Conservation (phyloP, 2,113 vertebrate genomes). For the Semicossyphus pulcher region DNA sequence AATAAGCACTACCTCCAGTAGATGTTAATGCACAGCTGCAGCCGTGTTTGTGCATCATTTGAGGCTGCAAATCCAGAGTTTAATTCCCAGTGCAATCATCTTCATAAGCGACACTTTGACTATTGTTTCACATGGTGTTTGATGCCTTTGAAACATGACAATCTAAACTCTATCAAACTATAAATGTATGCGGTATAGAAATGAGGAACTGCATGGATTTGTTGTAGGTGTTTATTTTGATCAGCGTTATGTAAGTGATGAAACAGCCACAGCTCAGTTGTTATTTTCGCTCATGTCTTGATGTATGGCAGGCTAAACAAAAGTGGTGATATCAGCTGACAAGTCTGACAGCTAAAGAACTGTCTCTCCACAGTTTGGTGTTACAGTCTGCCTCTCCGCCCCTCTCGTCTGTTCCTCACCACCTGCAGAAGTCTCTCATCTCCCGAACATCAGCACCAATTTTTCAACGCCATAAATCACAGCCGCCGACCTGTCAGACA, state of each 20-base stretch:
- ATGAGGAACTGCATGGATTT: background rate
- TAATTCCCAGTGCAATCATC: too few relatives aligned
- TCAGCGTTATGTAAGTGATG: background rate
- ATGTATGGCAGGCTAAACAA: background rate
- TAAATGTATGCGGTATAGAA: background rate
- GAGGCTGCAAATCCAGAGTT: too few relatives aligned
- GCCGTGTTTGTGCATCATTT: too few relatives aligned
- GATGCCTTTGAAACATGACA: too few relatives aligned
- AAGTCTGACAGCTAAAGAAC: background rate
- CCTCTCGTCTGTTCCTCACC: background rate
- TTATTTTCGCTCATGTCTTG: background rate
- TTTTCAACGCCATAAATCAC: slow-evolving; percentile 56
- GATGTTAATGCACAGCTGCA: too few relatives aligned
- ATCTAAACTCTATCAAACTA: too few relatives aligned
- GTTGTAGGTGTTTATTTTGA: background rate
- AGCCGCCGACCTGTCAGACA: slow-evolving; percentile 37
- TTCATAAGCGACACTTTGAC: too few relatives aligned
- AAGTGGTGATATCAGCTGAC: background rate
- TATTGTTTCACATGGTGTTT: too few relatives aligned
- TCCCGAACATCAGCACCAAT: slow-evolving; percentile 57
- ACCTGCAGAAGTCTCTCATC: slow-evolving; percentile 47
- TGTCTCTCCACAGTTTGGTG: background rate
- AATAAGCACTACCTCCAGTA: too few relatives aligned
- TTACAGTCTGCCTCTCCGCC: background rate
- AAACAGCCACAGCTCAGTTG: background rate